Base-by-base conservation (phyloP, 2,888 invertebrate species). In the Spicauda simplicius region DNA sequence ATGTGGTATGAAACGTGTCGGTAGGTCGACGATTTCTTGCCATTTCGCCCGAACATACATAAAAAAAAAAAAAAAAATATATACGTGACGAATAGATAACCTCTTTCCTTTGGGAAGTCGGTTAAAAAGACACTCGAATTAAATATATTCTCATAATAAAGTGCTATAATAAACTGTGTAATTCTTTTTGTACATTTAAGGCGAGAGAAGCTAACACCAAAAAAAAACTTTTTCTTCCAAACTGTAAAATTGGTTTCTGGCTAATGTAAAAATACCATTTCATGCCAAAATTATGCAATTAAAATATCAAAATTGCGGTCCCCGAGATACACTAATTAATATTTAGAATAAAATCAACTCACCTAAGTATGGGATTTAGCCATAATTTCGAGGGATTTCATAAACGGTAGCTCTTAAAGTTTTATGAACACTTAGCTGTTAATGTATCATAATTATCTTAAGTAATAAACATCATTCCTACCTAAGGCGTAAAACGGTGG, bases 211-310 rank as follows among this genome's bases (percentile, higher is more conserved):
- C 12, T 12, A 37, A 37, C 37, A 37, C 37, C 12, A 37, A 37
- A 7, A 12, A 37, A 11, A 37, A 37, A 12, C 41, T 14, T 41
- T 25, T 25, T 25, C 10, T 41, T 14, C 14, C 3, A 61, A 37
- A 52, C 11, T 37, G 52, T n/a, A 19, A 19, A 37, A 53, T 16
- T 54, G 25, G 54, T 54, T 62, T 54, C 62, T 62, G 62, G 53
- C 54, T 62, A 62, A 62, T 62, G 62, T 25, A 62, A 37, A 62
- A 63, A 63, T 11, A 45, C 48, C 25, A 63, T 63, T 63, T 55
- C 45, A n/a, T 25, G 54, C 53, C 52, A 18, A 50, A 45, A 20
- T 65, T 30, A 37, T 25, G 55, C 53, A 53, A 58, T 65, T 33
- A 65, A 53, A 58, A 25, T 37, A 45, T 25, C 14, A 45, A 59